Evolutionary conservation across 2,113 vertebrate species (phyloP), one percentile per base, ranked within the genome.

Genomic region (Serinus canaria): DNA sequence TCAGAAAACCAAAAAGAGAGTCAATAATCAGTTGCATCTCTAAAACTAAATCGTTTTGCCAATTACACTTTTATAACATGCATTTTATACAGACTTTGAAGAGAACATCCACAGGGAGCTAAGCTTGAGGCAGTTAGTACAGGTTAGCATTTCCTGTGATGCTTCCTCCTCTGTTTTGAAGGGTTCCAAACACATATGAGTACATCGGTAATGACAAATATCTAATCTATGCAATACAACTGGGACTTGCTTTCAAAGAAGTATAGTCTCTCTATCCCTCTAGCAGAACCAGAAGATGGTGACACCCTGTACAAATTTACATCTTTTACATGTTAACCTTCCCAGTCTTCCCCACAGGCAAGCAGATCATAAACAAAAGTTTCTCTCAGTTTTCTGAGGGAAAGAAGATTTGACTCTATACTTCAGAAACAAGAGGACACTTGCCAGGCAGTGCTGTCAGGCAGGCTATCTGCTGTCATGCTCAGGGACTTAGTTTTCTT

Each of bases 1-100:
- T 98, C 79, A 52, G 92, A 95, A 86, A 96, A 95, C 88, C 94
- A 96, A 55, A 89, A 90, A 66, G 24, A 94, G 49, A 97, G 52
- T 86, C 19, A 95, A 68, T 30, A 37, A 91, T 62, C 28, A 76
- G 39, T 31, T 59, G 21, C 25, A 79, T 23, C 21, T 73, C 28
- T 37, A 76, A 64, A 10, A 33, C 31, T 20, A 77, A 80, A 83
- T 20, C 0, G 39, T 89, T 92, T 89, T 84, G 44, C 70, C n/a
- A 50, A 31, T 52, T 37, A 56, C 15, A 80, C 49, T 92, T 83
- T n/a, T 73, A 53, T 33, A 87, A 60, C 21, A 35, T 12, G 15
- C 15, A 63, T 63, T 95, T 73, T 43, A 74, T 8, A 50, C 7
- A 28, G 62, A 30, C 58, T 92, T 76, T 46, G 37, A 79, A 58